Conservation (phyloP, 2,113 vertebrate species). For the Toxotes jaculatrix region DNA sequence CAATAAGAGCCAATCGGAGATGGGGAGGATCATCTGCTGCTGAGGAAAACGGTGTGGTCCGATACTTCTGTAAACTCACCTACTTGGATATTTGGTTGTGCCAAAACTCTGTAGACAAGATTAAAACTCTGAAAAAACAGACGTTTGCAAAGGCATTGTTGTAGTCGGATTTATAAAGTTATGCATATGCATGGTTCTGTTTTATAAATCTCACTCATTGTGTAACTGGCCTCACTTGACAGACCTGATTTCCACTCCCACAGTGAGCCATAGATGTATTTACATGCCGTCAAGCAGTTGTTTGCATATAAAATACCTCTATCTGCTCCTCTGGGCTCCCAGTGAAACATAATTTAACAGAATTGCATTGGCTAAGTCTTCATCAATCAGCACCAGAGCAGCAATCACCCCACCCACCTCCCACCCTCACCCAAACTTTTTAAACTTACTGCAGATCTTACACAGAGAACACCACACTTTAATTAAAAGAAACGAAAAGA, state of each 20-base stretch:
- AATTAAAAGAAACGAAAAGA: too few species aligned
- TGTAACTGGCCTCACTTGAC: neutral
- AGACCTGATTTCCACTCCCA: neutral
- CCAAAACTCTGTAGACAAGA: neutral
- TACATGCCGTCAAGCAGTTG: neutral
- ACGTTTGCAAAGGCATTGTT: neutral
- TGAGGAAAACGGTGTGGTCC: conserved; percentile 43
- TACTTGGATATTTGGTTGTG: conserved; percentile 19
- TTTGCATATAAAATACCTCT: neutral
- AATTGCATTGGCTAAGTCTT: neutral
- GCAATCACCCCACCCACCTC: neutral
- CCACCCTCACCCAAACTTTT: too few species aligned
- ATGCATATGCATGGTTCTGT: neutral
- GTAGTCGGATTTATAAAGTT: neutral
- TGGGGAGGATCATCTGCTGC: conserved; percentile 15
- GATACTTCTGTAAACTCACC: conserved; percentile 32
- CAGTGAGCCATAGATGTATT: neutral
- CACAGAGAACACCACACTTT: too few species aligned
- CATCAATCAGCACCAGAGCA: conserved; percentile 4
- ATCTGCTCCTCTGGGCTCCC: neutral
- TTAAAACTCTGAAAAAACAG: neutral
- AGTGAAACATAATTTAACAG: conserved; percentile 5
- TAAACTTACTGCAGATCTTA: too few species aligned
- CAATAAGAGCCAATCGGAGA: conserved; percentile 22
- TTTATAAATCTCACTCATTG: neutral